phyloP scores from a whole-genome alignment of 1,140 invertebrate genomes.

The Acromyrmex charruanus region DNA sequence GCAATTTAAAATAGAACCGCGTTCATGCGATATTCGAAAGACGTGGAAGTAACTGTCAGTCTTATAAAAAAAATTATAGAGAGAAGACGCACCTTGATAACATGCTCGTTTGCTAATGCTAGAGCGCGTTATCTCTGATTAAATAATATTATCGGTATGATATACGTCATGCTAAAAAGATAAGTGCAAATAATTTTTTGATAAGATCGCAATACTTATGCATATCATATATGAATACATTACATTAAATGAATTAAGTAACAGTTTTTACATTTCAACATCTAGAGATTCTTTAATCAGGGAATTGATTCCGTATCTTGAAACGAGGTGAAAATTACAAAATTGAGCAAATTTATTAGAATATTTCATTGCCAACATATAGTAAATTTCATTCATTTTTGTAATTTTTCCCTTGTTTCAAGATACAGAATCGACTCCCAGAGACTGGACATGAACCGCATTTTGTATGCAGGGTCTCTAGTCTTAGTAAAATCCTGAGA shows the following conservation, averaged over 20 bases:
- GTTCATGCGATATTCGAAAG: not conserved
- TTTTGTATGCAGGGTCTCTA: too few species aligned
- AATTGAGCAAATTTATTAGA: too few species aligned
- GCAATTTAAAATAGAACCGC: not conserved
- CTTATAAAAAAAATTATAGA: not conserved
- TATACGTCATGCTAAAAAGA: conserved; percentile 20
- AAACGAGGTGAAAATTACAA: too few species aligned
- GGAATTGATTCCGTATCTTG: too few species aligned
- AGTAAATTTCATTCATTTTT: too few species aligned
- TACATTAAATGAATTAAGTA: not conserved
- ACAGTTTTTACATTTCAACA: too few species aligned
- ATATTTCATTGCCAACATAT: too few species aligned
- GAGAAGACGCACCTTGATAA: not conserved
- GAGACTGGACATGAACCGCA: too few species aligned
- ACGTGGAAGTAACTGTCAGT: not conserved
- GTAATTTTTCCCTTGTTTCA: too few species aligned
- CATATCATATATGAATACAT: not conserved
- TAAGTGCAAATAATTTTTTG: conserved; percentile 17
- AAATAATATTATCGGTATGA: conserved; percentile 31
- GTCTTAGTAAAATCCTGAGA: too few species aligned
- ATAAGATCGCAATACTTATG: conserved; percentile 27
- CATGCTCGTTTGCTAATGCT: not conserved
- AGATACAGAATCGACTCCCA: too few species aligned
- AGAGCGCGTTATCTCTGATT: conserved; percentile 11
- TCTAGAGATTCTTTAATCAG: too few species aligned